phyloP scores from a whole-genome alignment of 2,797 vertebrate genomes.

The Labeo calbasu region DNA sequence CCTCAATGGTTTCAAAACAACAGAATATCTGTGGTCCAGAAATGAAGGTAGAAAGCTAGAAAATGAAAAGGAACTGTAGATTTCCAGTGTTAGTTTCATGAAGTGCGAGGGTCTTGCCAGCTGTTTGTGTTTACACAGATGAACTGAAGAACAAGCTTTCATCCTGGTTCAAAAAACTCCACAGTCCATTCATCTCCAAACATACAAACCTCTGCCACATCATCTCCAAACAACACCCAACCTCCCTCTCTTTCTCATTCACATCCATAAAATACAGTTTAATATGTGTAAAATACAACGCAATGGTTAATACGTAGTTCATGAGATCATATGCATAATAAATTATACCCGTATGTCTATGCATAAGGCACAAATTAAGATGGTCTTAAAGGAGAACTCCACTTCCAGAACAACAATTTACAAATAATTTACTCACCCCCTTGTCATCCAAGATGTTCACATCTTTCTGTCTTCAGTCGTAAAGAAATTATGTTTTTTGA shows the following conservation, averaged over 20 bases:
- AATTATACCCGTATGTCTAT: too few species aligned
- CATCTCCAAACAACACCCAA: constrained; percentile 37
- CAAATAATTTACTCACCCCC: too few species aligned
- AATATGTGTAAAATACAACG: too few species aligned
- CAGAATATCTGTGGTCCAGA: constrained; percentile 2
- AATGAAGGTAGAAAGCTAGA: neutral
- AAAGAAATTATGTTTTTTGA: too few species aligned
- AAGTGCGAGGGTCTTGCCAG: neutral
- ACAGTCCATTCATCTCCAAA: constrained; percentile 12
- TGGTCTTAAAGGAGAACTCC: too few species aligned
- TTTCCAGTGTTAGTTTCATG: neutral
- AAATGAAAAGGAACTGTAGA: neutral
- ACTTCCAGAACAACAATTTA: too few species aligned
- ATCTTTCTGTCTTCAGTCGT: too few species aligned
- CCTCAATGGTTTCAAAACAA: constrained; percentile 11
- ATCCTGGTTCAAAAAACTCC: neutral
- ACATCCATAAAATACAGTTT: neutral
- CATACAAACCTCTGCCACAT: constrained; percentile 16
- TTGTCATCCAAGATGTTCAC: too few species aligned
- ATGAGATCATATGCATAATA: too few species aligned
- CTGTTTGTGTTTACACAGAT: constrained; percentile 8
- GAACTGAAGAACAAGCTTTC: neutral
- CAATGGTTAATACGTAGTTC: too few species aligned
- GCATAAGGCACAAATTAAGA: too few species aligned
- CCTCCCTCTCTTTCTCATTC: constrained; percentile 45